A percentile compares a stretch with the other conserved stretches of the same genome.
Conservation (phyloP, 1,140 invertebrate genomes). For the Trissolcus basalis region DNA sequence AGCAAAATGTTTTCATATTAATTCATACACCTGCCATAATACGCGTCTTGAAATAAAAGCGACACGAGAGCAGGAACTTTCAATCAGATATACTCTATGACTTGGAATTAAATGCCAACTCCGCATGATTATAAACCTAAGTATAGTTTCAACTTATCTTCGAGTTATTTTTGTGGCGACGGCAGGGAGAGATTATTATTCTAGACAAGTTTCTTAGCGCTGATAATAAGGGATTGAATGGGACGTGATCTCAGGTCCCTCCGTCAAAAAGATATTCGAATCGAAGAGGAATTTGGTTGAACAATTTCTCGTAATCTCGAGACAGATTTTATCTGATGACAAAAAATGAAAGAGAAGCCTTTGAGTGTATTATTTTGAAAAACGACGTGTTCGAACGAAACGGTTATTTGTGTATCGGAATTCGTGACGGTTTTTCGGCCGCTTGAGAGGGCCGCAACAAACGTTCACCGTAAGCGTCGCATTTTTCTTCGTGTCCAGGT, state of each 20-base stretch:
- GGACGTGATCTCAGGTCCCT: neutral
- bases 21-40: neutral
- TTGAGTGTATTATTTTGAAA: no score
- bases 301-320: neutral
- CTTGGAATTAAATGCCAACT: neutral
- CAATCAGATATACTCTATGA: no score
- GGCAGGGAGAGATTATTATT: neutral
- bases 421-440: slow-evolving; percentile 39
- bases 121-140: slow-evolving; percentile 2
- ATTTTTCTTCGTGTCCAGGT: slow-evolving; percentile 31
- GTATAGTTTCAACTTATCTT: neutral
- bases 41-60: no score
- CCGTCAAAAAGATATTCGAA: neutral
- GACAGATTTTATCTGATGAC: neutral
- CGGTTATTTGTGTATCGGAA: slow-evolving; percentile 12
- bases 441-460: slow-evolving; percentile 18
- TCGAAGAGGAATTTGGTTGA: no score
- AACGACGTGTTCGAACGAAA: slow-evolving; percentile 3
- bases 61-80: no score
- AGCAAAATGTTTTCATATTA: neutral
- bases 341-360: no score
- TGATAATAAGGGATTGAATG: slow-evolving; percentile 1
- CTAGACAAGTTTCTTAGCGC: neutral
- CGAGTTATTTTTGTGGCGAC: neutral
- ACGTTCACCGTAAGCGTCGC: slow-evolving; percentile 27